Conservation (phyloP, 2,113 vertebrate species). For the Stigmatopora nigra region DNA sequence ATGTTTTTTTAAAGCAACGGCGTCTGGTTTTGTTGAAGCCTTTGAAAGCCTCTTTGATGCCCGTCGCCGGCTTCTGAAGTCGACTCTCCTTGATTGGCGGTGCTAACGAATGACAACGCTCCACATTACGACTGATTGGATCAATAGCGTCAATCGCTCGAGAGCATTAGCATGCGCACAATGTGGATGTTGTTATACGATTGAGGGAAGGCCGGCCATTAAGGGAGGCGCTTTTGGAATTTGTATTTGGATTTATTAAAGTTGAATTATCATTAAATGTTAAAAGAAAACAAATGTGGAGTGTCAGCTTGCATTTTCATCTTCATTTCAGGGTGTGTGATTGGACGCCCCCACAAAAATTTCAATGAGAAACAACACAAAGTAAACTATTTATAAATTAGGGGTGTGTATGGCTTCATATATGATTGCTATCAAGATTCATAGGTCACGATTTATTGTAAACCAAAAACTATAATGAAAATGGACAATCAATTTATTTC, state of each 20-base stretch:
- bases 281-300: background rate
- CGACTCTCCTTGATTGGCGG: constrained; percentile 34
- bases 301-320: background rate
- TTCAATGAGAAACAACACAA: background rate
- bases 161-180: constrained; percentile 36
- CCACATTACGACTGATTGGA: constrained; percentile 33
- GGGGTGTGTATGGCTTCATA: too few relatives aligned
- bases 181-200: constrained; percentile 44
- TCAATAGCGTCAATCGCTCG: constrained; percentile 41
- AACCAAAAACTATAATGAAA: too few relatives aligned
- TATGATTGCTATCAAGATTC: too few relatives aligned
- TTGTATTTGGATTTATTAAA: background rate
- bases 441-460: too few relatives aligned
- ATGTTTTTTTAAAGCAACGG: constrained; percentile 16
- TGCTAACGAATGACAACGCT: constrained; percentile 36
- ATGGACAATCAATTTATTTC: too few relatives aligned
- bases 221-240: background rate
- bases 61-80: constrained; percentile 18
- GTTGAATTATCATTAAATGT: background rate
- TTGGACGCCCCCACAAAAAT: background rate
- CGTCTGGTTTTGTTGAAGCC: constrained; percentile 6
- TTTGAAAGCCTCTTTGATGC: constrained; percentile 33
- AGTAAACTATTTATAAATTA: too few relatives aligned
- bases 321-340: background rate
- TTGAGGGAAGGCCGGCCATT: constrained; percentile 4